Base-by-base conservation (phyloP, 1,140 invertebrate genomes). In the Lepidotrigona ventralis region DNA sequence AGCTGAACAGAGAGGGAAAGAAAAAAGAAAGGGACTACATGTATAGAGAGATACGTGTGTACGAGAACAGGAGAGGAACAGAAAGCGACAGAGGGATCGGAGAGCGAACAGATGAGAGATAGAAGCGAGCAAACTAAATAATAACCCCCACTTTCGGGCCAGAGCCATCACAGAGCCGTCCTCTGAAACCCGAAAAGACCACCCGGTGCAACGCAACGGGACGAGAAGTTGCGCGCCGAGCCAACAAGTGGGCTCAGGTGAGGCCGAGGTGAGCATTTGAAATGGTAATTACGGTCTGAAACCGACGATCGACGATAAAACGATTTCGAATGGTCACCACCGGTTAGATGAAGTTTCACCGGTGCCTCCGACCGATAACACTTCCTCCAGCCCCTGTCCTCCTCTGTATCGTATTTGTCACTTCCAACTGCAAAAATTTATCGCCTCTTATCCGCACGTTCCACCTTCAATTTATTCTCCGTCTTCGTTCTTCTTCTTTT, bases 121-220 rank as follows among this genome's bases (percentile, higher is more conserved):
- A 92, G 91, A 93, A 90, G 88, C 86, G 90, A 68, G 89, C 91
- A 93, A 93, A 93, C 93, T 93, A 94, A 94, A 94, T 94, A 93
- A 94, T 93, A 94, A 94, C 91, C 92, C 92, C 91, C 90, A 80
- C 90, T 91, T 88, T 86, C 79, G 71, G 23, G 51, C 78, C 86
- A 15, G 6, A 64, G 80, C 78, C 87, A 84, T 88, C 89, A 46
- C 39, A 46, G 39, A 86, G 76, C 81, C 88, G 68, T 77, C 83
- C 84, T 63, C 74, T 58, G 85, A 84, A 90, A 88, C 90, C 89
- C 87, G 86, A 90, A 91, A 87, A 88, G 93, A 94, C 93, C 93
- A 94, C 93, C 93, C 93, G 93, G 93, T 91, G 92, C 87, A 94
- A 90, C 88, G 84, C 86, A 39, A 76, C 80, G 86, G 90, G 87